phyloP scores from a whole-genome alignment of 2,797 vertebrate genomes.

The Myiotriccus ornatus region DNA sequence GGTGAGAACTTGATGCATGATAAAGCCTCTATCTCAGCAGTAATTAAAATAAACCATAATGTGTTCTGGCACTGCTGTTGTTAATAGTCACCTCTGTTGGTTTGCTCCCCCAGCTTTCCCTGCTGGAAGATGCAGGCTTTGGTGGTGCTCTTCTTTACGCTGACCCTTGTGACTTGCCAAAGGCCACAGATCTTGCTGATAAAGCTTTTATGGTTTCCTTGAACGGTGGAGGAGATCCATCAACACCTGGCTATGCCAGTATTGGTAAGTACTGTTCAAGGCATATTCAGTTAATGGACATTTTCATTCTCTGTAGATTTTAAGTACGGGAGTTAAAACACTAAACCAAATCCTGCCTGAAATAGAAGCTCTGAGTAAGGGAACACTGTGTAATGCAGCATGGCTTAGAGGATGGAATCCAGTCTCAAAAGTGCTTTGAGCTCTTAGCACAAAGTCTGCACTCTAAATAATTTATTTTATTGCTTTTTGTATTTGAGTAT shows the following conservation, averaged over 20 bases:
- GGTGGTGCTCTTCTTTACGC: constrained; percentile 86
- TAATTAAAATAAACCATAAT: not conserved
- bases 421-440: not conserved
- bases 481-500: not conserved
- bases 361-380: not conserved
- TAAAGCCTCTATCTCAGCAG: not conserved
- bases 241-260: constrained; percentile 79
- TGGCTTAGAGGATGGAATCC: not conserved
- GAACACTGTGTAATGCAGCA: not conserved
- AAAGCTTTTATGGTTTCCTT: constrained; percentile 87
- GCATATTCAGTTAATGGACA: not conserved
- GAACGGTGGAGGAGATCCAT: constrained; percentile 87
- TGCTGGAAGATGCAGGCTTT: constrained; percentile 86
- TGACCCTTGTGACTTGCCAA: constrained; percentile 88
- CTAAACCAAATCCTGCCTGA: not conserved
- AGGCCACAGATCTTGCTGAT: constrained; percentile 60
- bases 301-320: not conserved
- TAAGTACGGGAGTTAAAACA: not conserved
- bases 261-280: constrained; percentile 76
- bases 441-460: not conserved
- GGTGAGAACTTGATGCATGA: not conserved
- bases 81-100: not conserved
- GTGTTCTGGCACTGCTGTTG: not conserved
- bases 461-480: not conserved
- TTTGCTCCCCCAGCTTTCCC: constrained; percentile 80